These are phyloP conservation scores for Crax fasciolata DNA, from an alignment of 2,797 vertebrate species.

Conservation along the genomic window DNA sequence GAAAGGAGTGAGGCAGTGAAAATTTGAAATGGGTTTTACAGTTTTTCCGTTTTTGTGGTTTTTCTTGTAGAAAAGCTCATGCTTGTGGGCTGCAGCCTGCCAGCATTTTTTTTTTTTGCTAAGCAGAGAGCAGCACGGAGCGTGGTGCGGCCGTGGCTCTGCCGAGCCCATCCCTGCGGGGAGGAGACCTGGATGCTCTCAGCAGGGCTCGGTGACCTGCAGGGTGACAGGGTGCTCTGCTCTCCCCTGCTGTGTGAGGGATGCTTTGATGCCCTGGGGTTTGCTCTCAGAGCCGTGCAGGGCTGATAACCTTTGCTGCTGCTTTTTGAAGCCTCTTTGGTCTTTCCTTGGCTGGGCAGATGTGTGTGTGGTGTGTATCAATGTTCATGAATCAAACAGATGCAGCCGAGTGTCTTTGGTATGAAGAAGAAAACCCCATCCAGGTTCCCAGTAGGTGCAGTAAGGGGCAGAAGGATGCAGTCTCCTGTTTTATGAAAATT, in stretches of 20 bases:
- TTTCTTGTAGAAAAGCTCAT: not conserved
- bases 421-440: fast-evolving
- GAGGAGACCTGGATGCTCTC: too few relatives aligned
- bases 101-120: not conserved
- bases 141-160: not conserved
- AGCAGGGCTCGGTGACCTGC: not conserved
- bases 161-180: too few relatives aligned
- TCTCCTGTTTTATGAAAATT: not conserved
- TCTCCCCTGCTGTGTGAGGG: not conserved
- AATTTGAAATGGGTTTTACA: not conserved
- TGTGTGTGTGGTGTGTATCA: not conserved
- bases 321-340: not conserved
- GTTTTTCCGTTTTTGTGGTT: not conserved
- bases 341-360: not conserved
- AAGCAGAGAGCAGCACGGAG: not conserved
- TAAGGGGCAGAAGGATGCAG: not conserved
- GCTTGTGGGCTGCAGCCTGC: not conserved
- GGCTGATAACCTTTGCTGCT: not conserved
- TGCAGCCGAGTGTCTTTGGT: fast-evolving
- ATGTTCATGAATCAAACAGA: not conserved
- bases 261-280: not conserved
- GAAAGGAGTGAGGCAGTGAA: not conserved
- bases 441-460: not conserved
- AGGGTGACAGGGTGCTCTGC: too few relatives aligned
- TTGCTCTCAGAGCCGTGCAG: not conserved